phyloP scores from a whole-genome alignment of 2,888 invertebrate species.

The Ellobium chinense region DNA sequence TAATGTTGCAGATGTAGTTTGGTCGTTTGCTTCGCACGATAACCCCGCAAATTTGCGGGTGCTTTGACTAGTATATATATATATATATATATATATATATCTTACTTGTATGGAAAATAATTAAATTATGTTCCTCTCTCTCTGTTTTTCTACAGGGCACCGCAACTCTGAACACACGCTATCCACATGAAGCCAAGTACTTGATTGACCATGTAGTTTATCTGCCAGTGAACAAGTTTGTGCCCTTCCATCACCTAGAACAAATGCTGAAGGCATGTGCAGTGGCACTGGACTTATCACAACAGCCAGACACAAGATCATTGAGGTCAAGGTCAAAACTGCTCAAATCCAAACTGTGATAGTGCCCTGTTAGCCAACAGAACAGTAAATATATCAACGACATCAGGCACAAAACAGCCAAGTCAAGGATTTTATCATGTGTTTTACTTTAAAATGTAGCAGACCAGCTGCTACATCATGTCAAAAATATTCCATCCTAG shows the following conservation, averaged over 20 bases:
- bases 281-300: conserved; percentile 6
- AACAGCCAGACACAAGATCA: background rate
- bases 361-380: no score
- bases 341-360: conserved; percentile 30
- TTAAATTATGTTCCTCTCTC: background rate
- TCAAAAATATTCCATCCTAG: no score
- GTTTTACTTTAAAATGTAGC: no score
- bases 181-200: conserved; percentile 76
- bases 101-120: background rate
- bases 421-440: no score
- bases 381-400: no score
- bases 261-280: conserved; percentile 60
- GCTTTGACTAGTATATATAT: background rate
- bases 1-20: no score
- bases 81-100: background rate
- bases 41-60: background rate
- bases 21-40: no score
- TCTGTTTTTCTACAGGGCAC: conserved; percentile 2
- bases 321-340: background rate
- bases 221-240: conserved; percentile 77
- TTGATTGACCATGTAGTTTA: conserved; percentile 78
- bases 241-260: conserved; percentile 76
- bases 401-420: no score
- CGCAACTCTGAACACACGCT: conserved; percentile 50
- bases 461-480: no score